Evolutionary conservation across 2,113 vertebrate species (phyloP).

Genomic region (Brachyistius frenatus): DNA sequence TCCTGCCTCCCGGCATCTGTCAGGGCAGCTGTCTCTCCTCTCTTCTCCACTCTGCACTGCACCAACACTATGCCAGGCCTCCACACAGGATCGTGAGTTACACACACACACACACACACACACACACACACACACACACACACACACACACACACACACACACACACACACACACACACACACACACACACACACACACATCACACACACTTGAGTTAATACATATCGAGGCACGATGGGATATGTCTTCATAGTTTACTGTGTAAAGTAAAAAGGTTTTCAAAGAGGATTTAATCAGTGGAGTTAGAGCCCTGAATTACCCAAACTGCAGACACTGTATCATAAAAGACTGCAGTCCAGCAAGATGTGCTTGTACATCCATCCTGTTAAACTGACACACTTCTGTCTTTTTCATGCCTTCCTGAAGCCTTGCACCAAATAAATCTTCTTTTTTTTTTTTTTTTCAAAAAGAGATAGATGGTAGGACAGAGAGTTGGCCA

Average conservation of each 20-base stretch:
- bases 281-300: conserved; percentile 20
- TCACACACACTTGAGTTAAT: conserved; percentile 50
- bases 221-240: conserved; percentile 49
- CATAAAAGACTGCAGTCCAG: not conserved
- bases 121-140: too few species aligned
- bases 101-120: conserved; percentile 32
- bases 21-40: conserved; percentile 88
- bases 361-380: not conserved
- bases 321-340: not conserved
- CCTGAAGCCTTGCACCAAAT: not conserved
- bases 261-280: conserved; percentile 27
- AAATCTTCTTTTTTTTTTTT: not conserved
- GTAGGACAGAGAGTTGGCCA: not conserved
- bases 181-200: too few species aligned
- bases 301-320: conserved; percentile 1
- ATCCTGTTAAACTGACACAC: conserved; percentile 1
- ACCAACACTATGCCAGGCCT: conserved; percentile 73
- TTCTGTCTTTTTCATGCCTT: not conserved
- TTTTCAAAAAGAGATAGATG: not conserved
- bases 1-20: conserved; percentile 90
- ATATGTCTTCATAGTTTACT: conserved; percentile 47
- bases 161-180: not conserved
- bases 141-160: too few species aligned
- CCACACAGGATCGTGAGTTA: conserved; percentile 60
- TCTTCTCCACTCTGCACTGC: conserved; percentile 82